These are phyloP conservation scores for Lasioglossum calceatum DNA, from an alignment of 2,888 invertebrate genomes.

Conservation along the genomic window DNA sequence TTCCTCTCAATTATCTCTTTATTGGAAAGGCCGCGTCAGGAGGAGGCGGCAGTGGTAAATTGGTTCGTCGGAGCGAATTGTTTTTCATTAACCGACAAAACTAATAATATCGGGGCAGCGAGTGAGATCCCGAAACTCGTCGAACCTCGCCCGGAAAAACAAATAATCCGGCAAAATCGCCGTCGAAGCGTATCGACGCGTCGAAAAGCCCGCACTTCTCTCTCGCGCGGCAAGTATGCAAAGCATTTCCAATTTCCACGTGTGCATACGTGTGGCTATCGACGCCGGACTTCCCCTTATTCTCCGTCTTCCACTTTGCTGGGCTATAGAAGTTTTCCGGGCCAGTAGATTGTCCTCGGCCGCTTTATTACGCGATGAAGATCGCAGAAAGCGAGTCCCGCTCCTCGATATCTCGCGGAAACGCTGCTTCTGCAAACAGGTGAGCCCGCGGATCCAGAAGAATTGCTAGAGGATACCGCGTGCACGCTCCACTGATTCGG, in stretches of 20 bases:
- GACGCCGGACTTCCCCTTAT: conserved; percentile 53
- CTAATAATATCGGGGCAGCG: conserved; percentile 10
- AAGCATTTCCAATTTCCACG: conserved; percentile 76
- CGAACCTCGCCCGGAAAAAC: conserved; percentile 21
- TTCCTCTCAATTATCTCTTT: neutral
- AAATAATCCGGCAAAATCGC: conserved; percentile 30
- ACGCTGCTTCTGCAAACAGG: neutral
- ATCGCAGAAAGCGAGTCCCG: conserved; percentile 24
- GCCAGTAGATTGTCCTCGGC: conserved; percentile 37
- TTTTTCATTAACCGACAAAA: conserved; percentile 16
- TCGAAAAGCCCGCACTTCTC: neutral
- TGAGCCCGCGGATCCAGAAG: neutral
- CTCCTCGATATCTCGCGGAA: neutral
- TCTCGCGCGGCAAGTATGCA: conserved; percentile 65
- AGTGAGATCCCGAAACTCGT: conserved; percentile 22
- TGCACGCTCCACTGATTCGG: neutral
- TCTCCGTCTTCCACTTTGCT: conserved; percentile 45
- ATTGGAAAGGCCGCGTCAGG: neutral
- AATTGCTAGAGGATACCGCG: neutral
- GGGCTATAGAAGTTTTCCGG: conserved; percentile 50
- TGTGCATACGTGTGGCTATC: conserved; percentile 50
- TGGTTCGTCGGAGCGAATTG: neutral
- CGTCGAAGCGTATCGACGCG: neutral
- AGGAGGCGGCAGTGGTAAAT: neutral
- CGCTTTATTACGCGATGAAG: conserved; percentile 65